phyloP scores from a whole-genome alignment of 1,140 invertebrate genomes.

The Panonychus citri region DNA sequence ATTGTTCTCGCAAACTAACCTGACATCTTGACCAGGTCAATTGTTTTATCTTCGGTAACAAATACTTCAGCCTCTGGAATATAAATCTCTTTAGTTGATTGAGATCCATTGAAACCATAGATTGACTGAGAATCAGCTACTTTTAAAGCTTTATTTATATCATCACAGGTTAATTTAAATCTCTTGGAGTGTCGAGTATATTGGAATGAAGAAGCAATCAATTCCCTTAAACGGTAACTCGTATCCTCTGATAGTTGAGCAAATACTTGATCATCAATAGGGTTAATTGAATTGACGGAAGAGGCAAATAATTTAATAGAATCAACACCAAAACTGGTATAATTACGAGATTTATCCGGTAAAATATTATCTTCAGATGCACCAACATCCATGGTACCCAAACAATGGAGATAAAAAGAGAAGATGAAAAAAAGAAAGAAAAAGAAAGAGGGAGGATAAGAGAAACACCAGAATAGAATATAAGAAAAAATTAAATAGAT shows the following conservation, averaged over 20 bases:
- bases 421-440: too few species aligned
- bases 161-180: not conserved
- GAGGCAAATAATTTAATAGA: slow-evolving; percentile 21
- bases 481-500: too few species aligned
- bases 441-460: too few species aligned
- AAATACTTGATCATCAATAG: slow-evolving; percentile 19
- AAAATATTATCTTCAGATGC: too few species aligned
- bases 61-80: not conserved
- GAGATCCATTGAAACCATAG: slow-evolving; percentile 1
- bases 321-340: slow-evolving; percentile 10
- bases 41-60: not conserved
- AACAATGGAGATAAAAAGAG: too few species aligned
- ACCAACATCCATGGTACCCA: too few species aligned
- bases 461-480: too few species aligned
- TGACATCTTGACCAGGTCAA: not conserved
- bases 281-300: slow-evolving; percentile 15
- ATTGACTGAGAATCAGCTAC: slow-evolving; percentile 4
- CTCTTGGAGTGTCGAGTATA: slow-evolving; percentile 6
- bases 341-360: too few species aligned
- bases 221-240: slow-evolving; percentile 12
- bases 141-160: slow-evolving; percentile 8
- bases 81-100: not conserved
- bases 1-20: too few species aligned
- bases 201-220: slow-evolving; percentile 5
- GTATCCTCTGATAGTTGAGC: slow-evolving; percentile 21